phyloP scores from a whole-genome alignment of 37 sponge, comb jelly and placozoan species.

The Bolinopsis microptera region DNA sequence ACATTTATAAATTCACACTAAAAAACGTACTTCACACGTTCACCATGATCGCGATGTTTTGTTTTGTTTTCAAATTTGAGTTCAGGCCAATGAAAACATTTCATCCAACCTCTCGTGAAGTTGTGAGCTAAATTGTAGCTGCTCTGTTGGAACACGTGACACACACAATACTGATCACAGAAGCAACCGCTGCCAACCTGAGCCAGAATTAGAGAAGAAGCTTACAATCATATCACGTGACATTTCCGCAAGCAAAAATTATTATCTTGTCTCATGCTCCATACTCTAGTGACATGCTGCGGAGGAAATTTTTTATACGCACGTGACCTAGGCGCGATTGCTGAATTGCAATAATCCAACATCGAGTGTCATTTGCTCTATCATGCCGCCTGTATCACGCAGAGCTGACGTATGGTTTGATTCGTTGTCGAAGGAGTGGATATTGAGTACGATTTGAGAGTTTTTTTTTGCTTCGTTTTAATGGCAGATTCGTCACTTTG shows the following conservation, averaged over 20 bases:
- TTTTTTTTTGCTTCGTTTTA: too few species aligned
- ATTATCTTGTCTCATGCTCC: slow-evolving; percentile 7
- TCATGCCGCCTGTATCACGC: not conserved
- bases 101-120: not conserved
- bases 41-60: too few species aligned
- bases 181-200: not conserved
- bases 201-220: not conserved
- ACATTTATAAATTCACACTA: too few species aligned
- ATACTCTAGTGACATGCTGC: not conserved
- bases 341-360: not conserved
- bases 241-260: slow-evolving; percentile 30
- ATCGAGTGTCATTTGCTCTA: not conserved
- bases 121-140: not conserved
- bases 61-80: not conserved
- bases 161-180: not conserved
- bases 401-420: not conserved
- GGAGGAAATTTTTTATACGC: not conserved
- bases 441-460: too few species aligned
- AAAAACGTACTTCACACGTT: too few species aligned
- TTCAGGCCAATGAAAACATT: not conserved
- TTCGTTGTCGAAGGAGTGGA: too few species aligned
- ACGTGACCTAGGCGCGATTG: not conserved
- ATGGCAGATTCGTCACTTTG: too few species aligned
- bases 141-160: not conserved
- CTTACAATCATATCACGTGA: slow-evolving; percentile 26